A percentile compares a stretch with the other conserved stretches of the same genome.
Evolutionary conservation across 2,113 vertebrate genomes (phyloP).

Genomic region (Chaenogobius annularis): DNA sequence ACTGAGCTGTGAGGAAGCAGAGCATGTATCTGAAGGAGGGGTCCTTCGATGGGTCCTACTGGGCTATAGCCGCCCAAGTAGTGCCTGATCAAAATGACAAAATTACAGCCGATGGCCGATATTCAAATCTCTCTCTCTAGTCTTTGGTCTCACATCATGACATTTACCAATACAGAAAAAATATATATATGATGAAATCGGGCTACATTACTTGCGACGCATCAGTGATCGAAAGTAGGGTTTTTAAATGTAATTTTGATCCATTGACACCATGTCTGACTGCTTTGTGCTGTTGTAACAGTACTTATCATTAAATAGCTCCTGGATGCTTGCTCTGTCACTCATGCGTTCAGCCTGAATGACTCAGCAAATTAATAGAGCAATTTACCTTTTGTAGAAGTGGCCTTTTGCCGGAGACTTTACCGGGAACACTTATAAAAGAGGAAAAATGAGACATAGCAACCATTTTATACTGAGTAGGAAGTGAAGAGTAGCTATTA

Average conservation of each 20-base stretch:
- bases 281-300: background rate
- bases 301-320: slow-evolving; percentile 2
- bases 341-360: background rate
- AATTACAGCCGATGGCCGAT: too few relatives aligned
- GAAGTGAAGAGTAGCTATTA: background rate
- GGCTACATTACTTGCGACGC: too few relatives aligned
- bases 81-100: too few relatives aligned
- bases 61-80: too few relatives aligned
- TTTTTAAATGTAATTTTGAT: background rate
- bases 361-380: slow-evolving; percentile 22
- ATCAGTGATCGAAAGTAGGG: background rate
- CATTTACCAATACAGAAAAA: too few relatives aligned
- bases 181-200: too few relatives aligned
- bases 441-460: background rate
- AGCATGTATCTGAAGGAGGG: too few relatives aligned
- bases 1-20: too few relatives aligned
- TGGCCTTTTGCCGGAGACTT: background rate
- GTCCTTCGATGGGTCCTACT: too few relatives aligned
- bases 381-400: slow-evolving; percentile 3
- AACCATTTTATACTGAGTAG: background rate
- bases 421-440: background rate
- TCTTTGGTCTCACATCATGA: too few relatives aligned
- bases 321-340: slow-evolving; percentile 11
- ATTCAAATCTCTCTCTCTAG: too few relatives aligned
- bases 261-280: background rate